phyloP scores from a whole-genome alignment of 2,113 vertebrate species.

The Anguilla japonica region DNA sequence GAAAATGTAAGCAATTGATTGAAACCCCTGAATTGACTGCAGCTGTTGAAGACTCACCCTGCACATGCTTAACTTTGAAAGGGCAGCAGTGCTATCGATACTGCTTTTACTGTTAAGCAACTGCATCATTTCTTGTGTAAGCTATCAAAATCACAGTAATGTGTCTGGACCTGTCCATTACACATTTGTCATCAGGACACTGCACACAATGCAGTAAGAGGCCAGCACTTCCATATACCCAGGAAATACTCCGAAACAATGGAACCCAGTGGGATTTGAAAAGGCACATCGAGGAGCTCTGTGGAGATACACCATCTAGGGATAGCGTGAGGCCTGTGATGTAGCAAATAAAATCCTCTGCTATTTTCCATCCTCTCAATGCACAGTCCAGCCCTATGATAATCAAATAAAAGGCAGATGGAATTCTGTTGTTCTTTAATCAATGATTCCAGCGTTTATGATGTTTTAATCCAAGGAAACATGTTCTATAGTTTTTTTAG shows the following conservation, averaged over 20 bases:
- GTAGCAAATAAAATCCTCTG: too few species aligned
- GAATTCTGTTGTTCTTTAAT: too few species aligned
- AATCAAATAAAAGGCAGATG: too few species aligned
- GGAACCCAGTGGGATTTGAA: background rate
- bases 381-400: too few species aligned
- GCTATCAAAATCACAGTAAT: constrained; percentile 40
- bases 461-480: too few species aligned
- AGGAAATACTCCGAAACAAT: constrained; percentile 34
- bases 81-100: constrained; percentile 10
- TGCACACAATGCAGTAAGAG: background rate
- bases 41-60: background rate
- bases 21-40: constrained; percentile 1
- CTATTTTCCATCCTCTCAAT: too few species aligned
- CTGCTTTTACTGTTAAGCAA: constrained; percentile 29
- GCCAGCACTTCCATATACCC: too few species aligned
- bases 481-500: too few species aligned
- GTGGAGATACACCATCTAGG: background rate
- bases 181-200: background rate
- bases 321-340: background rate
- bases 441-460: too few species aligned
- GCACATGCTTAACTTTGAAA: constrained; percentile 9
- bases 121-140: constrained; percentile 38
- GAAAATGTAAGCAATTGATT: constrained; percentile 13
- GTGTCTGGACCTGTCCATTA: constrained; percentile 15
- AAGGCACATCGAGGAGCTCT: background rate